phyloP scores from a whole-genome alignment of 2,113 vertebrate species.

The Indicator indicator region DNA sequence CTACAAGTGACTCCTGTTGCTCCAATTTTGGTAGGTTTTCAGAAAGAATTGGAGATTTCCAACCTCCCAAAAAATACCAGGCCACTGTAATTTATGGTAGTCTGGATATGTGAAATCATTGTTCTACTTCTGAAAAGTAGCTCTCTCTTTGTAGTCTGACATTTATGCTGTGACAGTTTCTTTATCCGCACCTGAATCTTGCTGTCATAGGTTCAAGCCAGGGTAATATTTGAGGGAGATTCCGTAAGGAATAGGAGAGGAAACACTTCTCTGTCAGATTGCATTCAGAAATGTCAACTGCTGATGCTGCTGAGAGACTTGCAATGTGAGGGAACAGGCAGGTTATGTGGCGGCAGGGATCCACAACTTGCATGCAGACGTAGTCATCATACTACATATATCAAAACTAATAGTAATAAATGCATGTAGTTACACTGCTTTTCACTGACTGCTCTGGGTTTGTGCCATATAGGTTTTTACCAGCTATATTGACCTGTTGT shows the following conservation, averaged over 20 bases:
- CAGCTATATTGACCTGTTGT: conserved; percentile 96
- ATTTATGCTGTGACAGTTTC: conserved; percentile 28
- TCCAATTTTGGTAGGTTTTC: conserved; percentile 33
- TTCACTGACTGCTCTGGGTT: neutral
- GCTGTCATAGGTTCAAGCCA: conserved; percentile 35
- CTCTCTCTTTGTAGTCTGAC: conserved; percentile 44
- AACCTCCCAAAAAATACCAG: conserved; percentile 9
- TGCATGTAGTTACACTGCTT: neutral
- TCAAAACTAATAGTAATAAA: neutral
- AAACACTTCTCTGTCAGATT: neutral
- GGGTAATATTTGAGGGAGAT: conserved; percentile 31
- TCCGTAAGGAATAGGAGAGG: neutral
- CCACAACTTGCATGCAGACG: neutral
- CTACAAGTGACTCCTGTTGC: conserved; percentile 14
- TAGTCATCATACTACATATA: neutral
- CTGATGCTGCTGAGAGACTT: neutral
- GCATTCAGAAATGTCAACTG: neutral
- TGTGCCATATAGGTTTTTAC: conserved; percentile 84
- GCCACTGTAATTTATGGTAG: conserved; percentile 9
- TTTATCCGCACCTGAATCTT: conserved; percentile 61
- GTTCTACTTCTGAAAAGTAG: conserved; percentile 39
- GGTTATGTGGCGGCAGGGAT: neutral
- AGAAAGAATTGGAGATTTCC: neutral
- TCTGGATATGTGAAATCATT: conserved; percentile 27
- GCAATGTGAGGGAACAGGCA: neutral